A percentile compares a stretch with the other conserved stretches of the same genome.
Conservation (phyloP, 2,113 vertebrate genomes). For the Sporophila hypoxantha region DNA sequence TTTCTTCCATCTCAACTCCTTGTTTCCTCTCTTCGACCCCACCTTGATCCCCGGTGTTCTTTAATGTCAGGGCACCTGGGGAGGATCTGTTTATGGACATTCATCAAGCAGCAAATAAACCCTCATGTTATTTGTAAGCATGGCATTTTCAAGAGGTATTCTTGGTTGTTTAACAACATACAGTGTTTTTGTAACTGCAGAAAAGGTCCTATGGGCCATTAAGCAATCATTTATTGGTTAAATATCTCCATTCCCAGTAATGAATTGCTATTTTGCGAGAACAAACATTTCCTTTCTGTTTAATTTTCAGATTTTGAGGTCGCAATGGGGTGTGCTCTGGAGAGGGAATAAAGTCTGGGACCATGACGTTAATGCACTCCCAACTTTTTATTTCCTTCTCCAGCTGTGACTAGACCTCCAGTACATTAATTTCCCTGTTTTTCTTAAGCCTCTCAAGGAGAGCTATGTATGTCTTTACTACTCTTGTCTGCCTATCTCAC, state of each 20-base stretch:
- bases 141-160: constrained; percentile 35
- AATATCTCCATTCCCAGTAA: constrained; percentile 34
- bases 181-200: constrained; percentile 38
- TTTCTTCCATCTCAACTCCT: not conserved
- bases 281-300: constrained; percentile 33
- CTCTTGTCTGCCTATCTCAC: not conserved
- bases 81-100: constrained; percentile 29
- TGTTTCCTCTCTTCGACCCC: not conserved
- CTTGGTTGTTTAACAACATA: constrained; percentile 13
- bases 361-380: constrained; percentile 16
- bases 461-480: not conserved
- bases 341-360: constrained; percentile 37
- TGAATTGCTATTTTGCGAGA: constrained; percentile 15
- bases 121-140: constrained; percentile 7
- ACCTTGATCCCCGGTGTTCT: not conserved
- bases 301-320: constrained; percentile 35
- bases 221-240: constrained; percentile 42
- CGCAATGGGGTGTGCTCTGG: not conserved
- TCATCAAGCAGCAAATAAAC: constrained; percentile 43
- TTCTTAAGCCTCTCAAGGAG: not conserved
- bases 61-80: not conserved
- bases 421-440: not conserved
- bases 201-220: constrained; percentile 28
- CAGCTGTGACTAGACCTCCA: not conserved
- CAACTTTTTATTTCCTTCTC: constrained; percentile 2